A percentile compares a stretch with the other conserved stretches of the same genome.
phyloP scores from a whole-genome alignment of 2,888 invertebrate genomes.

The Disparrhopalites patrizii region DNA sequence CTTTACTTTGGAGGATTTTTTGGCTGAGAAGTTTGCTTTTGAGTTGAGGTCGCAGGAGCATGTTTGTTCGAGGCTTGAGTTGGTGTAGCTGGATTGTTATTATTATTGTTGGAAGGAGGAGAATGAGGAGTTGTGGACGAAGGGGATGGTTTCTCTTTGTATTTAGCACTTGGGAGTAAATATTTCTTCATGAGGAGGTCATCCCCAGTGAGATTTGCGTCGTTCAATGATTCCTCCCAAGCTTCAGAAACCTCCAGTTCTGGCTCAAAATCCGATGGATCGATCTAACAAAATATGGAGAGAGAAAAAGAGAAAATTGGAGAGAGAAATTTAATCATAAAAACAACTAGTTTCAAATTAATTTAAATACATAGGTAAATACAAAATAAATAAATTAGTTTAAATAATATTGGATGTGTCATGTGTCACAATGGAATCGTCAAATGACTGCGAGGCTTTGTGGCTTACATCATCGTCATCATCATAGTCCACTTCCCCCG shows the following conservation, averaged over 20 bases:
- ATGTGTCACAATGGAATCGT: too few relatives aligned
- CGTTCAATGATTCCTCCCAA: conserved; percentile 35
- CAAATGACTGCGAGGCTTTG: too few relatives aligned
- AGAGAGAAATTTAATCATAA: background rate
- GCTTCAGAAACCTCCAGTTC: conserved; percentile 43
- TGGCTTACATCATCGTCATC: conserved; percentile 43
- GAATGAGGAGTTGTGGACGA: background rate
- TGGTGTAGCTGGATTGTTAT: too few relatives aligned
- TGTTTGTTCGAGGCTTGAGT: background rate
- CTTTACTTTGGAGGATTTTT: background rate
- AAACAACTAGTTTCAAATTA: background rate
- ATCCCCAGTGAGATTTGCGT: conserved; percentile 36
- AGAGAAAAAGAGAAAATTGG: too few relatives aligned
- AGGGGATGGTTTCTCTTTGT: conserved; percentile 9
- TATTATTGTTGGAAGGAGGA: background rate
- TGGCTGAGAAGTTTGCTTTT: background rate
- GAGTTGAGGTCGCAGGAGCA: background rate
- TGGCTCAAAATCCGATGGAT: conserved; percentile 44
- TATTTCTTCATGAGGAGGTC: conserved; percentile 41
- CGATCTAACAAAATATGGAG: too few relatives aligned
- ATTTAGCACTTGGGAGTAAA: conserved; percentile 11
- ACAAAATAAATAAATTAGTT: too few relatives aligned
- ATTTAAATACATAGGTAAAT: too few relatives aligned
- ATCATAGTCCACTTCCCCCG: conserved; percentile 45
- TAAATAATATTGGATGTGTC: too few relatives aligned